Evolutionary conservation across 30 jellyfish, hydroid and myxozoan species (phyloP).

Genomic region (Clytia hemisphaerica): DNA sequence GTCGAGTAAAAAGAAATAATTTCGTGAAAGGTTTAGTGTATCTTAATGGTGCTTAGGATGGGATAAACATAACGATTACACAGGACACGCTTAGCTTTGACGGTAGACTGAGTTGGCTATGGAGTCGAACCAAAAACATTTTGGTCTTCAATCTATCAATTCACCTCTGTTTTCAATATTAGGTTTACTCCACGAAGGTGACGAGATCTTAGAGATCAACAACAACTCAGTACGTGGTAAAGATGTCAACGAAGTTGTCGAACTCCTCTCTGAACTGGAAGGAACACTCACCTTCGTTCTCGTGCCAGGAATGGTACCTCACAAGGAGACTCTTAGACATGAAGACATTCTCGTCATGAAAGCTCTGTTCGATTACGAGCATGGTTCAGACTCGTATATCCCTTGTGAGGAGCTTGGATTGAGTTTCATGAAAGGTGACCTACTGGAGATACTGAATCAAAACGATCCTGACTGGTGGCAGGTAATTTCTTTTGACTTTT

Average conservation of each 20-base stretch:
- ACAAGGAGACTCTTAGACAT: slow-evolving; percentile 38
- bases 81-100: too few relatives aligned
- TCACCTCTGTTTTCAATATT: not conserved
- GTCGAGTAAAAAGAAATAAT: not conserved
- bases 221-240: slow-evolving; percentile 83
- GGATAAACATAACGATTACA: too few relatives aligned
- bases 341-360: slow-evolving; percentile 45
- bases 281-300: slow-evolving; percentile 84
- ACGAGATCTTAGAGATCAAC: slow-evolving; percentile 90
- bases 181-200: slow-evolving; percentile 96
- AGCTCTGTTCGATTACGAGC: slow-evolving; percentile 90
- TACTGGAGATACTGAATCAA: slow-evolving; percentile 65
- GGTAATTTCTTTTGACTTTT: slow-evolving; percentile 53
- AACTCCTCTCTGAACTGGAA: slow-evolving; percentile 77
- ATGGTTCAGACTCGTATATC: slow-evolving; percentile 64
- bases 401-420: slow-evolving; percentile 95
- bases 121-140: too few relatives aligned
- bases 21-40: not conserved
- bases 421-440: slow-evolving; percentile 76
- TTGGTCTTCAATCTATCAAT: too few relatives aligned
- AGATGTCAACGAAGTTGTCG: slow-evolving; percentile 81
- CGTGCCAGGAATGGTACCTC: slow-evolving; percentile 56
- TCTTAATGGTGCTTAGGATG: too few relatives aligned
- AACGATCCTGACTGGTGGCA: slow-evolving; percentile 98
- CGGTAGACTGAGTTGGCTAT: too few relatives aligned